Evolutionary conservation across 2,888 invertebrate genomes (phyloP).

Genomic region (Dioctria rufipes): DNA sequence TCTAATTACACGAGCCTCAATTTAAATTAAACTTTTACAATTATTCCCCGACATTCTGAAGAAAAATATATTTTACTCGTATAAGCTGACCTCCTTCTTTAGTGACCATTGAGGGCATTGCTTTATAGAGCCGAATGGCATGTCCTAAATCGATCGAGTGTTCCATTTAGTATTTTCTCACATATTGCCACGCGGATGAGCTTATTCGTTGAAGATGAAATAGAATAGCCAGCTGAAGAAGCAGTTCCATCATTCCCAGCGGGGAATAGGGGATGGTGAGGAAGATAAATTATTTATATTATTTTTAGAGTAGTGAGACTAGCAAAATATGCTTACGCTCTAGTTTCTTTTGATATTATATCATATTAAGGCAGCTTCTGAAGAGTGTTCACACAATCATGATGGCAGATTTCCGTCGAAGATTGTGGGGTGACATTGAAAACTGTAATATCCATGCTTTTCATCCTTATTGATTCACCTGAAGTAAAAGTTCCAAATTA

Average conservation of each 20-base stretch:
- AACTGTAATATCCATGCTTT: too few species aligned
- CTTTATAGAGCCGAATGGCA: slow-evolving; percentile 21
- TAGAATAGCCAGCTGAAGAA: too few species aligned
- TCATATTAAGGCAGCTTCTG: background rate
- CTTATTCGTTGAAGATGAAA: background rate
- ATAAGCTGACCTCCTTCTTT: slow-evolving; percentile 45
- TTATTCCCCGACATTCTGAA: background rate
- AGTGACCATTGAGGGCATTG: slow-evolving; percentile 45
- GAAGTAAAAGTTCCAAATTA: background rate
- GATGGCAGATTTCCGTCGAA: background rate
- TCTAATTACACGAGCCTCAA: too few species aligned
- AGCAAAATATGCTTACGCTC: background rate
- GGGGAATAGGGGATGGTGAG: background rate
- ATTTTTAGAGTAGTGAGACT: background rate
- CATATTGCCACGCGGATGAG: slow-evolving; percentile 17
- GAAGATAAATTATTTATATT: background rate
- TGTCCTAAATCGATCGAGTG: slow-evolving; percentile 34
- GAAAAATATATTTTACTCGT: slow-evolving; percentile 16
- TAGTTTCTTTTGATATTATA: slow-evolving; percentile 7
- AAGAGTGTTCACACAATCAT: background rate
- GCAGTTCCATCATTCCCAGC: too few species aligned
- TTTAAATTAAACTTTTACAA: too few species aligned
- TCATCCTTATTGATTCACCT: background rate
- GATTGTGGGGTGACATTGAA: background rate
- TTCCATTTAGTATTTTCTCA: slow-evolving; percentile 23